Evolutionary conservation across 2,113 vertebrate species (phyloP).

Genomic region (Cyprichromis sp.): DNA sequence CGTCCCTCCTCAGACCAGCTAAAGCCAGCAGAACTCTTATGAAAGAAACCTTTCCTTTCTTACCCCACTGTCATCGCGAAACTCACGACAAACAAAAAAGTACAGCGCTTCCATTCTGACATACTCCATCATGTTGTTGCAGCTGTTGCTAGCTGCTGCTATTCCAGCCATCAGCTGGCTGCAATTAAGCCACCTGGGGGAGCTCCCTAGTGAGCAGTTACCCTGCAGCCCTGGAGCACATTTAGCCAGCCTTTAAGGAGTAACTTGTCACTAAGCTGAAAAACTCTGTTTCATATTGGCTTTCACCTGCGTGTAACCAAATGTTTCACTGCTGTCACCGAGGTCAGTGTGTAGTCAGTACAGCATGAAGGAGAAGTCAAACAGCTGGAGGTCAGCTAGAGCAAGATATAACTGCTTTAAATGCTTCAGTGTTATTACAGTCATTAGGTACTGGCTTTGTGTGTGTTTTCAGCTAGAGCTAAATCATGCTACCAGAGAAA

Average conservation of each 20-base stretch:
- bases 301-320: not conserved
- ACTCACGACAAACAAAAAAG: not conserved
- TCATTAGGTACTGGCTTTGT: not conserved
- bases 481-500: not conserved
- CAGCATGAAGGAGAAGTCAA: not conserved
- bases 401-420: not conserved
- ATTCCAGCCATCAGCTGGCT: not conserved
- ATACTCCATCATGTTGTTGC: not conserved
- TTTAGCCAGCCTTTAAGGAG: not conserved
- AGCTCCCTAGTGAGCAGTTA: not conserved
- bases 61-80: not conserved
- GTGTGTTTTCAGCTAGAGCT: not conserved
- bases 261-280: not conserved
- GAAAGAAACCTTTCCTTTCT: not conserved
- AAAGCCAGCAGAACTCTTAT: not conserved
- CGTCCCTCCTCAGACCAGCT: not conserved
- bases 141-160: not conserved
- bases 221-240: not conserved
- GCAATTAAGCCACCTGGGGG: not conserved
- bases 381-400: not conserved
- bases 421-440: not conserved
- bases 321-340: not conserved
- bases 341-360: not conserved
- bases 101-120: not conserved
- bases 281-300: fast-evolving